phyloP scores from a whole-genome alignment of 2,888 invertebrate species.

The Drosophila pseudotakahashii region DNA sequence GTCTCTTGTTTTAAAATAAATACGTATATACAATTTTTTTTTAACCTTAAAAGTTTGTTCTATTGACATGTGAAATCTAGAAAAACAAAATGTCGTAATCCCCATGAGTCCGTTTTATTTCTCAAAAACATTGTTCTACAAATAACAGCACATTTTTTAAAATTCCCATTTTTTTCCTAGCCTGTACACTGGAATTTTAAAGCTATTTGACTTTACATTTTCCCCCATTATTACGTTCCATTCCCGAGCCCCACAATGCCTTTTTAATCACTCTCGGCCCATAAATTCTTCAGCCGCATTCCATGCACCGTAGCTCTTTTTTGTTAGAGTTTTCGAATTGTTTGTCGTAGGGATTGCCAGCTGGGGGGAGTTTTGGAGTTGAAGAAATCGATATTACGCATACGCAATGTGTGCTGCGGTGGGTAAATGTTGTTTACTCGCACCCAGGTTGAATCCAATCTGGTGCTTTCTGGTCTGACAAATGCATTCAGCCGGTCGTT shows the following conservation, averaged over 20 bases:
- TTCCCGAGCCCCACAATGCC: conserved; percentile 19
- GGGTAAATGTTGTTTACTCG: conserved; percentile 3
- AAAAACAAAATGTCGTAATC: neutral
- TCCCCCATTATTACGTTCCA: conserved; percentile 8
- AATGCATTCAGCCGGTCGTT: conserved; percentile 51
- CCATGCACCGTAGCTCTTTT: conserved; percentile 19
- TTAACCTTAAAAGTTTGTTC: too few species aligned
- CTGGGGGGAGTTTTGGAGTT: conserved; percentile 13
- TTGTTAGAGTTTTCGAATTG: conserved; percentile 21
- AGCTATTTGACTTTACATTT: conserved; percentile 21
- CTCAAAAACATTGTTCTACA: neutral
- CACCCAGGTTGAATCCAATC: conserved; percentile 1
- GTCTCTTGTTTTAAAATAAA: too few species aligned
- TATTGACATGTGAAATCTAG: too few species aligned
- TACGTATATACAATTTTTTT: too few species aligned
- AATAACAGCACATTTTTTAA: neutral
- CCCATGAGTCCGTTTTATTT: neutral
- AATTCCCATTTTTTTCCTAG: neutral
- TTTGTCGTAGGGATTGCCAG: conserved; percentile 27
- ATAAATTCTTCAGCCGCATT: conserved; percentile 30
- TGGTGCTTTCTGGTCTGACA: conserved; percentile 27
- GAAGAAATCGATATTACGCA: conserved; percentile 46
- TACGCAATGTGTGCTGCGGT: conserved; percentile 37
- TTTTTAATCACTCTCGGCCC: conserved; percentile 39
- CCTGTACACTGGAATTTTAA: neutral